Conservation (phyloP, 1,140 invertebrate genomes). For the Paraescarpia echinospica region DNA sequence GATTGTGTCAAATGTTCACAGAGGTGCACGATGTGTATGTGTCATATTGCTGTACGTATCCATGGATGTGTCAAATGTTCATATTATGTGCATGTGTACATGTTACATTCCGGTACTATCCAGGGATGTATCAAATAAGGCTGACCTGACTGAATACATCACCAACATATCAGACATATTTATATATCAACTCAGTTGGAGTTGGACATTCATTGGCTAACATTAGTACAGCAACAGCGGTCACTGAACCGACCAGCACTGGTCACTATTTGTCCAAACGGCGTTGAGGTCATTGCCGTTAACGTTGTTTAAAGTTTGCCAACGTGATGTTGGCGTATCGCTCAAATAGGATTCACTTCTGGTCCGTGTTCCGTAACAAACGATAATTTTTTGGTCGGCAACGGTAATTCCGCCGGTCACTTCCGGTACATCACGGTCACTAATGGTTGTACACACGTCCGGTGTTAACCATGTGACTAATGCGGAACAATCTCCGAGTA, state of each 20-base stretch:
- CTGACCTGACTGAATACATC: background rate
- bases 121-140: background rate
- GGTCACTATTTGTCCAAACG: background rate
- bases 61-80: background rate
- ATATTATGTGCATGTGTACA: background rate
- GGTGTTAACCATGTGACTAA: background rate
- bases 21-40: background rate
- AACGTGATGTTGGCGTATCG: background rate
- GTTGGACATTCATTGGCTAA: background rate
- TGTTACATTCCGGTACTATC: background rate
- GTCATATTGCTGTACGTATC: background rate
- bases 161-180: background rate
- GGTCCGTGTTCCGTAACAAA: background rate
- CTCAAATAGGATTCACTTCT: background rate
- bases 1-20: background rate
- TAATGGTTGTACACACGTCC: background rate
- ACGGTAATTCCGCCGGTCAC: background rate
- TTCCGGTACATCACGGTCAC: background rate
- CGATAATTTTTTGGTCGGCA: background rate
- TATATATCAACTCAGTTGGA: background rate
- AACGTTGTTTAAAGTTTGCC: background rate
- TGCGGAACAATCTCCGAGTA: conserved; percentile 1
- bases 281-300: background rate
- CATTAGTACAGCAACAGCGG: background rate
- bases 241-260: background rate